These are phyloP conservation scores for Chloebia gouldiae DNA, from an alignment of 2,113 vertebrate genomes.

Conservation along the genomic window DNA sequence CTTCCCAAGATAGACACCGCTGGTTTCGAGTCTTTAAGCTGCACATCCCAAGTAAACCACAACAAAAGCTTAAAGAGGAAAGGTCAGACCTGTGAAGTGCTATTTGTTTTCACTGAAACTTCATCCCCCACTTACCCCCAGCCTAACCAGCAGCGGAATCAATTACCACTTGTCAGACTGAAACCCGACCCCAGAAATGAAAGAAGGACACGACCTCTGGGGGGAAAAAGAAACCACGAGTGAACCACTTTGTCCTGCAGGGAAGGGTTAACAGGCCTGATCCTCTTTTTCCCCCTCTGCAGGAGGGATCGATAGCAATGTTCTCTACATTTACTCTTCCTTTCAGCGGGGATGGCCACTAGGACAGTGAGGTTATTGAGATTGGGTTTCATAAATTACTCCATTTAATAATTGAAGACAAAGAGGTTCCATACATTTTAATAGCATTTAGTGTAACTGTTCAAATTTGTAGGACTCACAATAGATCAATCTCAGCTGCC, in stretches of 20 bases:
- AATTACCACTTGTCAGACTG: slow-evolving; percentile 97
- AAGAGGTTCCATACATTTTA: slow-evolving; percentile 44
- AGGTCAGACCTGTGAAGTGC: slow-evolving; percentile 84
- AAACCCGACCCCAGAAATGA: slow-evolving; percentile 86
- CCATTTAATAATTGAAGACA: slow-evolving; percentile 67
- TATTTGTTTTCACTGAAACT: slow-evolving; percentile 99
- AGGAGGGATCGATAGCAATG: neutral
- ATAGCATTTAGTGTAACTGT: slow-evolving; percentile 19
- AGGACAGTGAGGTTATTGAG: slow-evolving; percentile 33
- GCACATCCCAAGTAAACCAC: slow-evolving; percentile 71
- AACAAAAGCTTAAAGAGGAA: slow-evolving; percentile 79
- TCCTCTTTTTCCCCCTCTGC: neutral
- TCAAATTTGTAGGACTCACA: slow-evolving; percentile 27
- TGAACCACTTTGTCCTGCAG: slow-evolving; percentile 12
- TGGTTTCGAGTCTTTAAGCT: slow-evolving; percentile 52
- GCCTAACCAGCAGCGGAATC: slow-evolving; percentile 91
- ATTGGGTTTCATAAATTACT: slow-evolving; percentile 59
- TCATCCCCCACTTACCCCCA: slow-evolving; percentile 92
- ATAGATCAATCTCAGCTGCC: slow-evolving; percentile 19
- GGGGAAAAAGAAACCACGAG: slow-evolving; percentile 41
- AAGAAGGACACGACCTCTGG: slow-evolving; percentile 89
- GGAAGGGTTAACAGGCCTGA: slow-evolving; percentile 58
- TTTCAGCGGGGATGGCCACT: slow-evolving; percentile 4
- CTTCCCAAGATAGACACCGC: slow-evolving; percentile 43
- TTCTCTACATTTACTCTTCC: slow-evolving; percentile 22